Base-by-base conservation (phyloP, 1,140 invertebrate genomes). In the Phthorimaea operculella region DNA sequence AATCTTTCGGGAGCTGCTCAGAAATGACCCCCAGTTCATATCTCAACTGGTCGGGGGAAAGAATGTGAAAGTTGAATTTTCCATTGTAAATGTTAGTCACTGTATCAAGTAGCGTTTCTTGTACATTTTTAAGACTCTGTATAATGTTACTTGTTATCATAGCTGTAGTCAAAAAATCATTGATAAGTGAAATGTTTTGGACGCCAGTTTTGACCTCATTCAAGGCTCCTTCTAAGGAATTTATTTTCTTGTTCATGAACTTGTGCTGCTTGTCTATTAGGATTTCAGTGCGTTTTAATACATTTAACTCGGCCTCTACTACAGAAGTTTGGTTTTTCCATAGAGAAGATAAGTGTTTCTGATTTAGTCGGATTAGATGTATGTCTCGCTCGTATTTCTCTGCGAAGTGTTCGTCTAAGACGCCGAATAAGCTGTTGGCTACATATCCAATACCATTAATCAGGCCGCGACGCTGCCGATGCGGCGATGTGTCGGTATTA, bases 381-480 rank as follows among this genome's bases (percentile, higher is more conserved):
- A 57, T 57, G 17, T 57, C 56, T 48, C 44, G 12, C 49, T 57
- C 42, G 16, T 57, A 57, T 54, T 54, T 58, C 44, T 58, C 52
- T 9, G 52, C 57, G 17, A 54, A 54, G 33, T 51, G 34, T 16
- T 44, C 7, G 28, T 58, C 57, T 51, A 54, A 33, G n/a, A 58
- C 33, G n/a, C 52, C 57, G 33, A 58, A 68, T 48, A 72, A 44
- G 17, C 54, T 55, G 50, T 66, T 63, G 8, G 60, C 64, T 9
- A 65, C 42, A 52, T 60, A 60, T 44, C 64, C 66, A 17, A 72
- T 44, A 9, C 66, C 66, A 39, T 67, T 57, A 48, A 64, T 60
- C 9, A 68, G 36, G 1, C 59, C 69, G 1, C 69, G 58, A 1
- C 58, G 47, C 15, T 18, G 39, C 2, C 68, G 59, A 15, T 16